These are phyloP conservation scores for Chrysotoxum bicinctum DNA, from an alignment of 2,888 invertebrate species.

Conservation along the genomic window DNA sequence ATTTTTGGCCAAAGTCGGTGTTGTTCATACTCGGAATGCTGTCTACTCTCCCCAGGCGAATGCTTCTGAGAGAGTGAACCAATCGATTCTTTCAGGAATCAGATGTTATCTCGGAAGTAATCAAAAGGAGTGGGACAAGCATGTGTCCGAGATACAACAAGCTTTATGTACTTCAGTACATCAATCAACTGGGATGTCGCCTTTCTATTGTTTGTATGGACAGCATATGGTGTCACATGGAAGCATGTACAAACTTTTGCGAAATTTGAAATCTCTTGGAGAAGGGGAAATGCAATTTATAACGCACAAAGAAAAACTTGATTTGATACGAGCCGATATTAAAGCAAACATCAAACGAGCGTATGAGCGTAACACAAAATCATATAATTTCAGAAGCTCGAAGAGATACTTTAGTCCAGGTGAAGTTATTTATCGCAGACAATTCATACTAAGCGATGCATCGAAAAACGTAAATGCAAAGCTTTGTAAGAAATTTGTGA, in stretches of 20 bases:
- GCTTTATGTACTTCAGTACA: constrained; percentile 20
- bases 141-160: constrained; percentile 7
- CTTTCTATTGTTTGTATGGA: background rate
- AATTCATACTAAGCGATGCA: background rate
- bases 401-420: background rate
- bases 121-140: too few relatives aligned
- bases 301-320: background rate
- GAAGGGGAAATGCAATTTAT: background rate
- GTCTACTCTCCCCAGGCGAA: too few relatives aligned
- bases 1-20: too few relatives aligned
- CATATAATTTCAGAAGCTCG: background rate
- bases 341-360: background rate
- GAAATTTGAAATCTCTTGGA: background rate
- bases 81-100: too few relatives aligned
- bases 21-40: too few relatives aligned
- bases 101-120: too few relatives aligned
- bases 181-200: background rate
- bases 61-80: too few relatives aligned
- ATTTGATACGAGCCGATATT: background rate
- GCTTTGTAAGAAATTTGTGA: background rate
- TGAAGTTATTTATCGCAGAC: background rate
- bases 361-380: too few relatives aligned
- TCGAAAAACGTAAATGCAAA: background rate
- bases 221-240: background rate
- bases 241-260: background rate